A percentile compares a stretch with the other conserved stretches of the same genome.
These are phyloP conservation scores for Enteromius paludinosus DNA, from an alignment of 2,797 vertebrate species.

Conservation along the genomic window DNA sequence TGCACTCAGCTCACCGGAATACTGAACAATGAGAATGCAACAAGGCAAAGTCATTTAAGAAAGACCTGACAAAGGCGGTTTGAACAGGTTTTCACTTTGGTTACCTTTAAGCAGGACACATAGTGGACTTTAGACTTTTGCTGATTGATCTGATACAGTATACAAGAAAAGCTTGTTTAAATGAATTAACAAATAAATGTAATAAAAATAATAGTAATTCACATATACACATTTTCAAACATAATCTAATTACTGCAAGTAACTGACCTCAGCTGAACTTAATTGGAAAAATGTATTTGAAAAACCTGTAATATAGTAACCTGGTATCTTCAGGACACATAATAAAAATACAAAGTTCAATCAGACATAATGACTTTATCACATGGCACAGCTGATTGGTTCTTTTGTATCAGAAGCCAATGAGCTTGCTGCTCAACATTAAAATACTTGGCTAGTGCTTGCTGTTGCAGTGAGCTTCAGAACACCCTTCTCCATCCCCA, in stretches of 20 bases:
- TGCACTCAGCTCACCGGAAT: constrained; percentile 47
- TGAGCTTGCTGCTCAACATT: neutral
- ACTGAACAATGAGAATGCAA: constrained; percentile 51
- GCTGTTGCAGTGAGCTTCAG: neutral
- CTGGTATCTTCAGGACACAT: neutral
- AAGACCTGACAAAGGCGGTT: constrained; percentile 40
- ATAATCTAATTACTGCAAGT: neutral
- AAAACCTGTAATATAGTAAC: neutral
- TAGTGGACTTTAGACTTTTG: neutral
- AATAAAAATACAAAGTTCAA: neutral
- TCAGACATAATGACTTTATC: neutral
- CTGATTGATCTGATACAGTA: neutral
- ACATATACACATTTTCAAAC: neutral
- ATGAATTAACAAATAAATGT: neutral
- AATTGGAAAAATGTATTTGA: constrained; percentile 5
- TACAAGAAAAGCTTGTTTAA: neutral
- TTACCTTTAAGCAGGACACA: constrained; percentile 18
- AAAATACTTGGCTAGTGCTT: neutral
- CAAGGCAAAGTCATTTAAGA: constrained; percentile 50
- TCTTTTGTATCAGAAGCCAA: neutral
- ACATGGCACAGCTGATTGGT: neutral
- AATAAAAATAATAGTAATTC: neutral
- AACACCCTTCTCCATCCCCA: neutral
- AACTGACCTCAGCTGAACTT: neutral
- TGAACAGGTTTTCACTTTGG: constrained; percentile 22